Evolutionary conservation across 2,888 invertebrate genomes (phyloP).

Genomic region (Boloria euphrosyne): DNA sequence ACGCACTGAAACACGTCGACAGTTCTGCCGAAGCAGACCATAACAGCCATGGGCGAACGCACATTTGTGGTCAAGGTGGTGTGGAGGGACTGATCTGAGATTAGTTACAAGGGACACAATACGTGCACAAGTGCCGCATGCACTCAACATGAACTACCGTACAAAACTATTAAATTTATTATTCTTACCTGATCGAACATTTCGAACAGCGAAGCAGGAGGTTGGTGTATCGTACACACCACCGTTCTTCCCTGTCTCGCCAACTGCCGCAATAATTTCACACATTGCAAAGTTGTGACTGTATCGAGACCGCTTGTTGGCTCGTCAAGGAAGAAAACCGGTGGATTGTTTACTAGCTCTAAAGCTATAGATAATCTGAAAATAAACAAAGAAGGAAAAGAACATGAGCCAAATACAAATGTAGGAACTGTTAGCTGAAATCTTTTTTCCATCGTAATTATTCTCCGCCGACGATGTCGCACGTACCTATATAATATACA

Average conservation of each 20-base stretch:
- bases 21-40: too few species aligned
- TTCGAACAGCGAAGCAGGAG: conserved; percentile 84
- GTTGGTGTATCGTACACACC: conserved; percentile 88
- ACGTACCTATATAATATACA: too few species aligned
- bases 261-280: conserved; percentile 80
- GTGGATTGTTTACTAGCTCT: conserved; percentile 92
- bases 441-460: too few species aligned
- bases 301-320: conserved; percentile 89
- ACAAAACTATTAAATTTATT: conserved; percentile 3
- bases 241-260: conserved; percentile 85
- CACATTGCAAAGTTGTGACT: conserved; percentile 84
- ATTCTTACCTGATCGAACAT: conserved; percentile 81
- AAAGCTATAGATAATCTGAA: conserved; percentile 88
- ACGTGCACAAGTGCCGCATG: too few species aligned
- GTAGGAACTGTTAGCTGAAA: too few species aligned
- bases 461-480: too few species aligned
- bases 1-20: too few species aligned
- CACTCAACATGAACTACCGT: too few species aligned
- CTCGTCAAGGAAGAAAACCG: conserved; percentile 92
- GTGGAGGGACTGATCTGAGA: too few species aligned
- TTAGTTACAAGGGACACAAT: too few species aligned
- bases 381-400: conserved; percentile 8
- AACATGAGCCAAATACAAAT: neutral
- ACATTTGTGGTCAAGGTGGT: too few species aligned
- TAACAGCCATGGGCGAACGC: too few species aligned